A percentile compares a stretch with the other conserved stretches of the same genome.
These are phyloP conservation scores for Metalampra italica DNA, from an alignment of 2,888 invertebrate species.

Conservation along the genomic window DNA sequence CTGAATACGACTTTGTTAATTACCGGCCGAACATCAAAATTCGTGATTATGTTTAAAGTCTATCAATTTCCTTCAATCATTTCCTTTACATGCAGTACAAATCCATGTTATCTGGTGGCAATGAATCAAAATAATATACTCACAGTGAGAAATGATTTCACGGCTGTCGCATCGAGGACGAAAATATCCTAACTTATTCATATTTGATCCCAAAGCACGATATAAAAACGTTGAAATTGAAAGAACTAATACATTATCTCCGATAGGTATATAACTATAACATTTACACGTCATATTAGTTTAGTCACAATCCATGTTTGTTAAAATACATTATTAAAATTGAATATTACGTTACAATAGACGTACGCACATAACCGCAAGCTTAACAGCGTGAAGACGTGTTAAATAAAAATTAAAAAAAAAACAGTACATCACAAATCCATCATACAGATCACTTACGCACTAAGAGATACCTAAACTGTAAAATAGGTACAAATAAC, in stretches of 20 bases:
- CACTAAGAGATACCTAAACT: conserved; percentile 72
- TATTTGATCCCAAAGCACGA: conserved; percentile 76
- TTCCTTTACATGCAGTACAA: neutral
- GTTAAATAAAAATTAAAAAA: conserved; percentile 26
- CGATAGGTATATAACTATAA: conserved; percentile 1
- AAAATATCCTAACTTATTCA: conserved; percentile 60
- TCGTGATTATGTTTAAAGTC: conserved; percentile 51
- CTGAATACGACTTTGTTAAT: conserved; percentile 36
- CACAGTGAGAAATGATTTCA: conserved; percentile 2
- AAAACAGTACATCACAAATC: conserved; percentile 49
- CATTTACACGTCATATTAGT: neutral
- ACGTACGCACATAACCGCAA: conserved; percentile 40
- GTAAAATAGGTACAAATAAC: conserved; percentile 74
- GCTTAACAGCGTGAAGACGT: conserved; percentile 38
- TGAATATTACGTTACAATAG: conserved; percentile 12
- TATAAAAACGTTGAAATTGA: conserved; percentile 50
- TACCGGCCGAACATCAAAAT: conserved; percentile 57
- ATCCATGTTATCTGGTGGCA: too few relatives aligned
- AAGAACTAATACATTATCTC: conserved; percentile 18
- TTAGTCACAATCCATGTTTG: conserved; percentile 9
- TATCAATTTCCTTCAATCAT: conserved; percentile 26
- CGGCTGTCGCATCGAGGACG: conserved; percentile 10
- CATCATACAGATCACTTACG: conserved; percentile 69
- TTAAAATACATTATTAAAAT: conserved; percentile 5
- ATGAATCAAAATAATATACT: too few relatives aligned